Evolutionary conservation across 2,113 vertebrate species (phyloP).

Genomic region (Columba livia): DNA sequence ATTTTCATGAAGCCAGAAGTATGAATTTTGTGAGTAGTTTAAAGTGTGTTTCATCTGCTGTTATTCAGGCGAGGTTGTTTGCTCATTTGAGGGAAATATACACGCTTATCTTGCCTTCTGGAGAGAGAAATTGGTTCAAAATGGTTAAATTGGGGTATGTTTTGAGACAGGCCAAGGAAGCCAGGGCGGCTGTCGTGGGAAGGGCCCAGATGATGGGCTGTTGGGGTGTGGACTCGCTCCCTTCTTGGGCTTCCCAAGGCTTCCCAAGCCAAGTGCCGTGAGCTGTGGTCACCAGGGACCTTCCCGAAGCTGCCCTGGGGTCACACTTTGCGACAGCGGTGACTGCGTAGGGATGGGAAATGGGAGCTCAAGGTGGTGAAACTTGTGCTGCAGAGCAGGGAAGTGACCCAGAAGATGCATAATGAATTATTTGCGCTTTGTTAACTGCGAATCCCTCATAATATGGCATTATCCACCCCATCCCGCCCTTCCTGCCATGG

Average conservation of each 20-base stretch:
- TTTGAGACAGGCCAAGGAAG: not conserved
- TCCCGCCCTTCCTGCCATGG: not conserved
- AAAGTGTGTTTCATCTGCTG: not conserved
- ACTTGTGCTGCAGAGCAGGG: too few relatives aligned
- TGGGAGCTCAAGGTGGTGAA: too few relatives aligned
- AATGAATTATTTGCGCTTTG: too few relatives aligned
- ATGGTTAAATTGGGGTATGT: fast-evolving
- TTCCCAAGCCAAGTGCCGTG: not conserved
- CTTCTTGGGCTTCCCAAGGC: not conserved
- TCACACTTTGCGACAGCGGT: not conserved
- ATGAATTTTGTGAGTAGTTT: not conserved
- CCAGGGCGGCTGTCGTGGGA: not conserved
- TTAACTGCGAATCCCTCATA: not conserved
- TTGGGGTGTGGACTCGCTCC: fast-evolving
- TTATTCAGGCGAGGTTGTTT: fast-evolving
- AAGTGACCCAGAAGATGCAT: too few relatives aligned
- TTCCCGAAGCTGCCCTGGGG: not conserved
- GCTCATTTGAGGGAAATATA: not conserved
- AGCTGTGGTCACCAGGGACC: not conserved
- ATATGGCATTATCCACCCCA: not conserved
- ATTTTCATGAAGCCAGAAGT: not conserved
- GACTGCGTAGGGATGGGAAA: too few relatives aligned
- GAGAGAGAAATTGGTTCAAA: not conserved
- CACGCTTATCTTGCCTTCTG: not conserved
- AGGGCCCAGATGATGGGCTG: not conserved